A percentile compares a stretch with the other conserved stretches of the same genome.
phyloP scores from a whole-genome alignment of 1,140 invertebrate species.

The Campoletis sonorensis region DNA sequence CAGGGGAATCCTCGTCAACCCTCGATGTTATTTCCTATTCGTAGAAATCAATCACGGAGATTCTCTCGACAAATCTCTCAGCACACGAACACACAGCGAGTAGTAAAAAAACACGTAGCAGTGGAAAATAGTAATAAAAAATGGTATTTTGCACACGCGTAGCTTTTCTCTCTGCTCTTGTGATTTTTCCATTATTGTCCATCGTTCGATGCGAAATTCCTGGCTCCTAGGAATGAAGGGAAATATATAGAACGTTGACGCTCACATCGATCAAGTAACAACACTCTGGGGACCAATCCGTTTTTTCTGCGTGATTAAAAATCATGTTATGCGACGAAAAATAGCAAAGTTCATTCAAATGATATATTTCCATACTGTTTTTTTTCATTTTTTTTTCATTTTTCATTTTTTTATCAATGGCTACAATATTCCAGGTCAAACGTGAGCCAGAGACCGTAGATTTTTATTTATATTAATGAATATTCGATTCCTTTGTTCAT shows the following conservation, averaged over 20 bases:
- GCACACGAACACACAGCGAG: neutral
- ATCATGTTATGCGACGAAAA: neutral
- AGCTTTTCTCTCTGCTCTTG: neutral
- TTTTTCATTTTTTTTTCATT: no score
- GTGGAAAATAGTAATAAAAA: slow-evolving; percentile 1
- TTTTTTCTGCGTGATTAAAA: neutral
- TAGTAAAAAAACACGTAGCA: neutral
- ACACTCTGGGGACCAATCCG: neutral
- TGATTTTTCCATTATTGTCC: slow-evolving; percentile 11
- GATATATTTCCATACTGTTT: no score
- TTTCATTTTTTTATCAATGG: no score
- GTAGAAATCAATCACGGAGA: slow-evolving; percentile 37
- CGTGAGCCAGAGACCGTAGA: no score
- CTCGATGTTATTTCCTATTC: slow-evolving; percentile 20
- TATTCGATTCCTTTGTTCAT: neutral
- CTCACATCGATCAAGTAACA: neutral
- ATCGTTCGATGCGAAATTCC: neutral
- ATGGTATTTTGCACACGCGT: slow-evolving; percentile 12
- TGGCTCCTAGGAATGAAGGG: neutral
- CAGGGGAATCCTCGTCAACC: slow-evolving; percentile 35
- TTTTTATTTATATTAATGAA: no score
- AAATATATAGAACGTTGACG: neutral
- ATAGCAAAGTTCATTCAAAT: neutral
- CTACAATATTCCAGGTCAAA: no score
- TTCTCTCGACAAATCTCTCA: slow-evolving; percentile 22